These are phyloP conservation scores for Sclerodermus sp. DNA, from an alignment of 2,888 invertebrate species.

Conservation along the genomic window DNA sequence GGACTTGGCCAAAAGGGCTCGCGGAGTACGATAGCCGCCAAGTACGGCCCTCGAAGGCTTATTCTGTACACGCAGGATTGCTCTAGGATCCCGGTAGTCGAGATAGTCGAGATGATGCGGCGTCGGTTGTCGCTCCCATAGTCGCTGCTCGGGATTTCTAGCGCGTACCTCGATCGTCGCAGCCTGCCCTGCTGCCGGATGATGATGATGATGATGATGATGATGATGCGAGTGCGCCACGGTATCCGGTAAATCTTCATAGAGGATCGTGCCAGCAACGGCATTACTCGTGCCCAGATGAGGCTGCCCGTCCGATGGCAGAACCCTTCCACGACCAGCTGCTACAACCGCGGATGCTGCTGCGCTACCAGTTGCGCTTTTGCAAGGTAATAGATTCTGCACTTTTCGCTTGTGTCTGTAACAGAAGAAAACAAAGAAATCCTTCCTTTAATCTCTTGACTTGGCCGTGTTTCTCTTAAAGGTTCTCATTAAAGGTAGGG, in stretches of 20 bases:
- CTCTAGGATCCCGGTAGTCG: conserved; percentile 53
- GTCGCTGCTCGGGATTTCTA: conserved; percentile 41
- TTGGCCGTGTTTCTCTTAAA: too few species aligned
- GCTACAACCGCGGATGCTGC: conserved; percentile 56
- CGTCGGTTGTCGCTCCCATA: conserved; percentile 35
- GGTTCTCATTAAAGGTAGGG: too few species aligned
- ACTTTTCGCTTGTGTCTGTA: conserved; percentile 85
- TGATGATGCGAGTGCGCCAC: conserved; percentile 59
- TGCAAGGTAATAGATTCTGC: conserved; percentile 81
- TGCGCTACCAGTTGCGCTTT: conserved; percentile 64
- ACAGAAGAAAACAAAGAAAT: conserved; percentile 35
- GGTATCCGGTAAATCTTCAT: conserved; percentile 78
- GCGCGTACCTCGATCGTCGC: conserved; percentile 54
- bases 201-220: conserved; percentile 40
- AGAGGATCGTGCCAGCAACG: conserved; percentile 64
- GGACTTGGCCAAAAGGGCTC: conserved; percentile 44
- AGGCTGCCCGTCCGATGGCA: conserved; percentile 53
- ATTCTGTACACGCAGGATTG: conserved; percentile 48
- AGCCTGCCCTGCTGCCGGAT: conserved; percentile 40
- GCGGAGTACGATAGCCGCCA: conserved; percentile 50
- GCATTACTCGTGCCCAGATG: conserved; percentile 55
- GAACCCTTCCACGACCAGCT: conserved; percentile 53
- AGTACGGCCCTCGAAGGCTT: conserved; percentile 49
- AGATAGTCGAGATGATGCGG: conserved; percentile 54
- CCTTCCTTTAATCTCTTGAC: too few species aligned